phyloP scores from a whole-genome alignment of 2,888 invertebrate species.

The Myopa tessellatipennis region DNA sequence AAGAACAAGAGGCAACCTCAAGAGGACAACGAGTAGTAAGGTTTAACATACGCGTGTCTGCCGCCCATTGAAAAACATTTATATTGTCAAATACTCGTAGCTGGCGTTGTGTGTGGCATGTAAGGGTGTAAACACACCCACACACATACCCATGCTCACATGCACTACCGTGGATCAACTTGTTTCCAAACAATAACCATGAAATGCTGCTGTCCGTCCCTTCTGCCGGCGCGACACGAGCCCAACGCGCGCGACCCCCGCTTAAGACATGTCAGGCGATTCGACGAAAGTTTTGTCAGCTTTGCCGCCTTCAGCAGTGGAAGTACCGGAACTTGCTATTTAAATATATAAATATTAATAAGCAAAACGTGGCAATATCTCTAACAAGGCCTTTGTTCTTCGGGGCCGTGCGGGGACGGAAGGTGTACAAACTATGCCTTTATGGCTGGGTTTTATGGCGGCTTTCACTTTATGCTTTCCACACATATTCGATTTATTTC shows the following conservation, averaged over 20 bases:
- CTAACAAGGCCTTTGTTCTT: neutral
- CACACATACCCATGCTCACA: neutral
- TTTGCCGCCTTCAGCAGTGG: constrained; percentile 45
- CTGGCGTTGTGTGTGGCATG: constrained; percentile 33
- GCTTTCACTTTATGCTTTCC: constrained; percentile 15
- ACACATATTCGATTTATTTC: neutral
- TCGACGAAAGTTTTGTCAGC: constrained; percentile 52
- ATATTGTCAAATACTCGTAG: neutral
- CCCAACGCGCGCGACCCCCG: neutral
- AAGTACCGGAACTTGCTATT: constrained; percentile 56
- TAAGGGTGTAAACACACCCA: constrained; percentile 41
- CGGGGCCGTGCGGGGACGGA: neutral
- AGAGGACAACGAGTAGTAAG: constrained; percentile 18
- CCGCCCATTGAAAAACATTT: constrained; percentile 5
- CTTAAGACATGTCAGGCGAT: constrained; percentile 44
- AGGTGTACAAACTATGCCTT: constrained; percentile 1
- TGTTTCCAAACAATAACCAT: constrained; percentile 63
- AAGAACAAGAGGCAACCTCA: constrained; percentile 3
- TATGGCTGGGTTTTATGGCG: constrained; percentile 29
- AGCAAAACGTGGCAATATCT: constrained; percentile 50
- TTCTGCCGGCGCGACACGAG: constrained; percentile 19
- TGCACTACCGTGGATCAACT: constrained; percentile 11
- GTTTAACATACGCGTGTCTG: constrained; percentile 18
- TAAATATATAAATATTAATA: constrained; percentile 65
- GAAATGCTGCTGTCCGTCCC: constrained; percentile 59